A percentile compares a stretch with the other conserved stretches of the same genome.
Conservation (phyloP, 2,888 invertebrate species). For the Apotomis capreana region DNA sequence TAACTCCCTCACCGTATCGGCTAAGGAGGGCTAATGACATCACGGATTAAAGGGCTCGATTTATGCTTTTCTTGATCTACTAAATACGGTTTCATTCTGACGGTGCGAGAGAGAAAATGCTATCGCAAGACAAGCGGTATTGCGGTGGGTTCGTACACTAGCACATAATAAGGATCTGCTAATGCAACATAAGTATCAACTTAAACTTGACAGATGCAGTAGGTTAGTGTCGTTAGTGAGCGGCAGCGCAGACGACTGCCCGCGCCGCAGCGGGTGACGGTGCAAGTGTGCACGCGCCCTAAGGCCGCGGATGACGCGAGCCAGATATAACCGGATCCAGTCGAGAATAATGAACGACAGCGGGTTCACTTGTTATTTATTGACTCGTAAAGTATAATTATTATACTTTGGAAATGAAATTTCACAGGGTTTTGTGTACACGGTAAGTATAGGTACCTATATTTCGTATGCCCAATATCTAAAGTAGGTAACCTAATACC, state of each 20-base stretch:
- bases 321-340: constrained; percentile 53
- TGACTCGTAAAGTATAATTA: constrained; percentile 16
- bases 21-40: no score
- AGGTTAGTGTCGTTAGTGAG: background rate
- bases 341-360: constrained; percentile 46
- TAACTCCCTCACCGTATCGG: no score
- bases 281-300: constrained; percentile 41
- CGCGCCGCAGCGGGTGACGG: background rate
- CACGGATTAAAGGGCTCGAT: no score
- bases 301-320: constrained; percentile 45
- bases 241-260: background rate
- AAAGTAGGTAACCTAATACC: no score
- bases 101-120: no score
- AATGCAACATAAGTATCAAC: background rate
- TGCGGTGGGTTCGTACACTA: no score
- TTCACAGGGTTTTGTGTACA: background rate
- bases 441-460: background rate
- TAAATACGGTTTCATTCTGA: no score
- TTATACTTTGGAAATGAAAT: constrained; percentile 6
- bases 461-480: background rate
- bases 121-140: no score
- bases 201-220: background rate
- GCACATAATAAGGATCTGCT: no score
- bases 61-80: no score
- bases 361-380: constrained; percentile 33